Base-by-base conservation (phyloP, 2,888 invertebrate genomes). In the Muscina levida region DNA sequence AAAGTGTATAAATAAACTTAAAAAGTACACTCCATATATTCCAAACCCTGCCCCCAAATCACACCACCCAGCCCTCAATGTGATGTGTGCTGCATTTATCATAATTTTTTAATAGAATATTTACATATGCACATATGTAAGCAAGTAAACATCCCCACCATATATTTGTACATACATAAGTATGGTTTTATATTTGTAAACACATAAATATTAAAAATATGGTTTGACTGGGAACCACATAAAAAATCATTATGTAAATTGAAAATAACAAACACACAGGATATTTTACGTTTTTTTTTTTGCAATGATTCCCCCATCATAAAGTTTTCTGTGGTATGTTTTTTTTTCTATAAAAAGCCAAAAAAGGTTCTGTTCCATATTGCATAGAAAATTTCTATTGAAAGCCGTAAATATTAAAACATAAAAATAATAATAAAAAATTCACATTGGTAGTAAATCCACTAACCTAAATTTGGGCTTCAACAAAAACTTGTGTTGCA, bases 51-150 rank as follows among this genome's bases (percentile, higher is more conserved):
- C 1, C 13, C 11, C 37, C 13, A 59, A 44, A 59, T 62, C 42
- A 71, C 71, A 44, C n/a, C 46, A 11, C 59, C 70, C 59, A 15
- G 42, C n/a, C n/a, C 70, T 68, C 3, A 48, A 76, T 24, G 56
- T 57, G 13, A 73, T 77, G 77, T 46, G 80, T n/a, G 73, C 77
- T 72, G 72, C 67, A 77, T 81, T 72, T 74, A 81, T 81, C 77
- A 81, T 77, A 77, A 77, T 77, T 77, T 80, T 22, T 68, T 74
- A 81, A 77, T 72, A 72, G 48, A 68, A 72, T 76, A 62, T 39
- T 26, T 57, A 10, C 48, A 42, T 39, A 39, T 57, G 11, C 48
- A 42, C 13, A 56, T 26, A 56, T 26, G 1, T 8, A 62, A 17
- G 17, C 10, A 62, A 17, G 17, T 39, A 59, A 11, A 59, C 15